These are phyloP conservation scores for Epinotia demarniana DNA, from an alignment of 2,888 invertebrate genomes.

Conservation along the genomic window DNA sequence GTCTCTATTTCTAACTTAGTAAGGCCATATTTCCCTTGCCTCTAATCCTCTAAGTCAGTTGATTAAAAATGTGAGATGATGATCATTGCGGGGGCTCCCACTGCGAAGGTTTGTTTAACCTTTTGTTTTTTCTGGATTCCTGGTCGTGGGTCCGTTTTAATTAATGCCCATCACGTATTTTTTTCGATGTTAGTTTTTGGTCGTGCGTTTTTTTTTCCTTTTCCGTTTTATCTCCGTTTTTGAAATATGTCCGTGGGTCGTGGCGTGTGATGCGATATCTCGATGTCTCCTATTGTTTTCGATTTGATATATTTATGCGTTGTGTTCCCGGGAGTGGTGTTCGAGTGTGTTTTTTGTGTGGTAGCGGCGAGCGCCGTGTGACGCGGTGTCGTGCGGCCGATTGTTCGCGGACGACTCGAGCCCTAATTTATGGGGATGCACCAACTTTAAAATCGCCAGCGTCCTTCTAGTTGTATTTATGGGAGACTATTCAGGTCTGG, in stretches of 20 bases:
- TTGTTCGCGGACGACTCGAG: slow-evolving; percentile 67
- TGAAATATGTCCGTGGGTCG: slow-evolving; percentile 80
- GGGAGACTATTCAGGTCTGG: slow-evolving; percentile 38
- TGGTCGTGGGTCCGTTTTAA: slow-evolving; percentile 84
- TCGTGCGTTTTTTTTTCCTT: slow-evolving; percentile 62
- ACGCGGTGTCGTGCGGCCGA: slow-evolving; percentile 69
- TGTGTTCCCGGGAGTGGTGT: slow-evolving; percentile 74
- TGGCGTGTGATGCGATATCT: slow-evolving; percentile 81
- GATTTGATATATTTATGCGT: slow-evolving; percentile 83
- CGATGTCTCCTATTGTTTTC: slow-evolving; percentile 83
- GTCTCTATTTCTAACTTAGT: slow-evolving; percentile 56
- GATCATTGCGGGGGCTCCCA: slow-evolving; percentile 83
- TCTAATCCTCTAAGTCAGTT: slow-evolving; percentile 68
- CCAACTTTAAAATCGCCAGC: slow-evolving; percentile 58
- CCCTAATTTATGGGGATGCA: slow-evolving; percentile 70
- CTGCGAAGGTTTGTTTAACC: slow-evolving; percentile 82
- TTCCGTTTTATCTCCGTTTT: slow-evolving; percentile 75
- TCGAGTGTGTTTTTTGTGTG: slow-evolving; percentile 60
- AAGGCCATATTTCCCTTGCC: slow-evolving; percentile 67
- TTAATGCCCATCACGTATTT: slow-evolving; percentile 85
- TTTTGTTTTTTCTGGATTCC: slow-evolving; percentile 83
- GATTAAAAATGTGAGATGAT: slow-evolving; percentile 84
- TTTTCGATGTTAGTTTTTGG: slow-evolving; percentile 78
- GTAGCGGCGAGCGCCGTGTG: slow-evolving; percentile 69
- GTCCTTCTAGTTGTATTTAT: slow-evolving; percentile 62